Evolutionary conservation across 2,888 invertebrate genomes (phyloP).

Genomic region (Drosophila birchii): DNA sequence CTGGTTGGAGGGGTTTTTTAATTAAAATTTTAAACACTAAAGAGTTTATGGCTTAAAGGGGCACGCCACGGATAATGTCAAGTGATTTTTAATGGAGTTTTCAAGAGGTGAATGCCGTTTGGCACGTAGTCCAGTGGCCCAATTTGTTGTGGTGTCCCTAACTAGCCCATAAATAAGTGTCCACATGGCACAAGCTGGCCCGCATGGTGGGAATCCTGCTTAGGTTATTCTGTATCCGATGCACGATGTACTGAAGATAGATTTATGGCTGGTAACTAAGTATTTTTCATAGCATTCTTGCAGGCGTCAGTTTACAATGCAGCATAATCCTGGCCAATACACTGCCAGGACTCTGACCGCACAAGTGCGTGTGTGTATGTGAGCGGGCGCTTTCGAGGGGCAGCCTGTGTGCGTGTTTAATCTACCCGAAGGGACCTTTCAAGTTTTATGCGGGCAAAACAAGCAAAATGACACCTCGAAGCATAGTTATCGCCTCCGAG

Average conservation of each 20-base stretch:
- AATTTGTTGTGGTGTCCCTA: constrained; percentile 5
- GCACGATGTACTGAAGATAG: constrained; percentile 13
- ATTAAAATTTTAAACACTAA: constrained; percentile 46
- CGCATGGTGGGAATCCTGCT: neutral
- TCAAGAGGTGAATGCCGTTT: neutral
- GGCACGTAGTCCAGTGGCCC: constrained; percentile 2
- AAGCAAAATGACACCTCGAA: constrained; percentile 54
- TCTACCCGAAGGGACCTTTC: constrained; percentile 74
- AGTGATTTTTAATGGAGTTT: constrained; percentile 18
- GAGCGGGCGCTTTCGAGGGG: constrained; percentile 19
- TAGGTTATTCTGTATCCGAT: constrained; percentile 19
- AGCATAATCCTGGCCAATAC: constrained; percentile 53
- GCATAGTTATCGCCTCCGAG: constrained; percentile 54
- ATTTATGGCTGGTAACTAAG: constrained; percentile 42
- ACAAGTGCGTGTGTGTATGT: constrained; percentile 31
- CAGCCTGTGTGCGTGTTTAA: constrained; percentile 74
- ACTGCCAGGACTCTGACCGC: constrained; percentile 48
- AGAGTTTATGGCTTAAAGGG: constrained; percentile 19
- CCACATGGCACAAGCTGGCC: constrained; percentile 5
- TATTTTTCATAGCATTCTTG: constrained; percentile 57
- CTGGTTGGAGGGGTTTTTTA: constrained; percentile 31
- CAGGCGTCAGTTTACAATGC: constrained; percentile 58
- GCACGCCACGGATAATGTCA: neutral
- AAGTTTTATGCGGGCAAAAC: constrained; percentile 67
- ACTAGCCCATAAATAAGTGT: constrained; percentile 24